Evolutionary conservation across 1,140 invertebrate species (phyloP).

Genomic region (Chlorops oryzae): DNA sequence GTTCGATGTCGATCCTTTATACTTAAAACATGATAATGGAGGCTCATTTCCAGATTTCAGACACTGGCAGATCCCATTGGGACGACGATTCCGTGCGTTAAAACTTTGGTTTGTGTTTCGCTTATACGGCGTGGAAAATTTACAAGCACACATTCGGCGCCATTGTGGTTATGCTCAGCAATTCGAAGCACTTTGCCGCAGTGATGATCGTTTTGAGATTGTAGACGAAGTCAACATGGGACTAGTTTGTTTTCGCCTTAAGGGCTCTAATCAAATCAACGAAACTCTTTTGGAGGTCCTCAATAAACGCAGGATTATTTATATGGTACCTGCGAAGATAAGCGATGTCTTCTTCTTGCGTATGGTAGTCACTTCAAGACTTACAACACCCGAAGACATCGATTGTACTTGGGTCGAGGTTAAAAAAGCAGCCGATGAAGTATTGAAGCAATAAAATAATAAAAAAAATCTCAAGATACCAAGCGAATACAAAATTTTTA

Average conservation of each 20-base stretch:
- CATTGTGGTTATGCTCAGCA: slow-evolving; percentile 69
- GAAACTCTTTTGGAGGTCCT: slow-evolving; percentile 74
- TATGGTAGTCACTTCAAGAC: slow-evolving; percentile 79
- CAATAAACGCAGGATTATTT: slow-evolving; percentile 83
- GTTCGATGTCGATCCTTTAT: slow-evolving; percentile 91
- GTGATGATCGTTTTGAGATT: slow-evolving; percentile 76
- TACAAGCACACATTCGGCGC: slow-evolving; percentile 76
- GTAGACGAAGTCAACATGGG: slow-evolving; percentile 77
- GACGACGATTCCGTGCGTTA: slow-evolving; percentile 83
- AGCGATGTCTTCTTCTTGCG: slow-evolving; percentile 75
- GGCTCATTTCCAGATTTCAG: slow-evolving; percentile 83
- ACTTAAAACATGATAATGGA: slow-evolving; percentile 80
- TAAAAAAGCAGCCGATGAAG: no score
- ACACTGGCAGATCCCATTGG: slow-evolving; percentile 94
- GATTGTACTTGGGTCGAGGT: slow-evolving; percentile 76
- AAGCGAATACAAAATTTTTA: no score
- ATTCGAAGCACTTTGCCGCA: slow-evolving; percentile 63
- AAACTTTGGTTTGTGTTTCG: slow-evolving; percentile 94
- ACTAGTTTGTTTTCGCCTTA: slow-evolving; percentile 85
- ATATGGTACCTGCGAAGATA: slow-evolving; percentile 84
- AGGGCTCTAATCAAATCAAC: slow-evolving; percentile 74
- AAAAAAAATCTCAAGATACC: no score
- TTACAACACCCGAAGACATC: slow-evolving; percentile 72
- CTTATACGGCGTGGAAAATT: slow-evolving; percentile 74
- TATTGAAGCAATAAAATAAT: no score